Conservation (phyloP, 2,797 vertebrate species). For the Halcyon badia region DNA sequence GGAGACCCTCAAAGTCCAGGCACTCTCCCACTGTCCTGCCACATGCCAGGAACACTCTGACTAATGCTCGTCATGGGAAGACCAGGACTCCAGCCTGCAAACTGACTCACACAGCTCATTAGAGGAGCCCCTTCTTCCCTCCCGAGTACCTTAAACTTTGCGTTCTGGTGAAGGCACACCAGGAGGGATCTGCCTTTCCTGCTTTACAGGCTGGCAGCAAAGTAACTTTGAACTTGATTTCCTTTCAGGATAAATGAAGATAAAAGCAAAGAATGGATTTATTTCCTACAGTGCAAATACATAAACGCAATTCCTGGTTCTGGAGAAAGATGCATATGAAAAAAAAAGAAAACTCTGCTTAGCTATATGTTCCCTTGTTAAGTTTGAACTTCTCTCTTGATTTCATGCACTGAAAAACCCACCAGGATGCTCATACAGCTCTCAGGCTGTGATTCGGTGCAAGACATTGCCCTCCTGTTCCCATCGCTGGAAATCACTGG, state of each 20-base stretch:
- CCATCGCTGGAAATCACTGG: not conserved
- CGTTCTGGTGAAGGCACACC: not conserved
- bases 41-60: slow-evolving; percentile 11
- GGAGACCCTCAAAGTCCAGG: not conserved
- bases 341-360: not conserved
- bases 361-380: not conserved
- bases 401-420: not conserved
- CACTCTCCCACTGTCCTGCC: not conserved
- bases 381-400: not conserved
- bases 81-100: not conserved
- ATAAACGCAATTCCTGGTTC: not conserved
- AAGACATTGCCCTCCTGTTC: not conserved
- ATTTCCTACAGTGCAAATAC: not conserved
- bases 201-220: not conserved
- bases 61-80: not conserved
- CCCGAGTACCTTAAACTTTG: not conserved
- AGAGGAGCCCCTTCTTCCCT: slow-evolving; percentile 1
- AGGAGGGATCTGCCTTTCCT: not conserved
- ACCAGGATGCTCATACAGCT: not conserved
- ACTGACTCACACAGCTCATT: not conserved
- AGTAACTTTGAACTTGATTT: not conserved
- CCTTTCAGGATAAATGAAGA: not conserved
- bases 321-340: not conserved
- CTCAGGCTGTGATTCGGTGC: not conserved
- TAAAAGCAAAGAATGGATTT: not conserved